A percentile compares a stretch with the other conserved stretches of the same genome.
Conservation (phyloP, 2,113 vertebrate genomes). For the Azemiops feae region DNA sequence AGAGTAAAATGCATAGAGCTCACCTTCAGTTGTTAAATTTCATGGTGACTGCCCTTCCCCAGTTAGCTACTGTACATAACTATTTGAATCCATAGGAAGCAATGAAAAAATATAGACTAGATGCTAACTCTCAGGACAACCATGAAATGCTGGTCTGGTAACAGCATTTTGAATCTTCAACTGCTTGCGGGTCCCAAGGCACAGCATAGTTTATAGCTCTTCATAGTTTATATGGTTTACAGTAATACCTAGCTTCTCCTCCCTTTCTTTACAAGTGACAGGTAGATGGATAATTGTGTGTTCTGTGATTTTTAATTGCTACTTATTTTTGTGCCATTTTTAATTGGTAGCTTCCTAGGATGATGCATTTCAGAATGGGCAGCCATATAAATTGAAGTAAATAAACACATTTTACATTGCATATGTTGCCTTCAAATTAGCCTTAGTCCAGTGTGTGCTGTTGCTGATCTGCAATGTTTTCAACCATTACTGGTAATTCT, state of each 20-base stretch:
- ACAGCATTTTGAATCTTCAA: not conserved
- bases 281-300: not conserved
- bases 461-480: not conserved
- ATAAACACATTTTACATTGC: not conserved
- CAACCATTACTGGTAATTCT: not conserved
- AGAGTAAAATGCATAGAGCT: not conserved
- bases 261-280: not conserved
- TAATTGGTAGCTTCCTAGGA: not conserved
- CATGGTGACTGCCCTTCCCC: slow-evolving; percentile 25
- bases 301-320: not conserved
- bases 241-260: not conserved
- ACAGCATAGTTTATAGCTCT: not conserved
- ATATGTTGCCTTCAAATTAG: not conserved
- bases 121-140: not conserved
- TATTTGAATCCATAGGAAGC: not conserved
- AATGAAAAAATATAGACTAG: not conserved
- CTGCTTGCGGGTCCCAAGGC: not conserved
- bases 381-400: not conserved
- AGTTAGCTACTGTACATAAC: not conserved
- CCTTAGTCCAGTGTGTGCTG: not conserved
- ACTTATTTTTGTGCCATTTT: not conserved
- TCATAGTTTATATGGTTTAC: not conserved
- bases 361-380: not conserved
- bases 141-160: not conserved
- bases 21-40: not conserved